A percentile compares a stretch with the other conserved stretches of the same genome.
Conservation (phyloP, 2,888 invertebrate genomes). For the Pristionchus japonicus region DNA sequence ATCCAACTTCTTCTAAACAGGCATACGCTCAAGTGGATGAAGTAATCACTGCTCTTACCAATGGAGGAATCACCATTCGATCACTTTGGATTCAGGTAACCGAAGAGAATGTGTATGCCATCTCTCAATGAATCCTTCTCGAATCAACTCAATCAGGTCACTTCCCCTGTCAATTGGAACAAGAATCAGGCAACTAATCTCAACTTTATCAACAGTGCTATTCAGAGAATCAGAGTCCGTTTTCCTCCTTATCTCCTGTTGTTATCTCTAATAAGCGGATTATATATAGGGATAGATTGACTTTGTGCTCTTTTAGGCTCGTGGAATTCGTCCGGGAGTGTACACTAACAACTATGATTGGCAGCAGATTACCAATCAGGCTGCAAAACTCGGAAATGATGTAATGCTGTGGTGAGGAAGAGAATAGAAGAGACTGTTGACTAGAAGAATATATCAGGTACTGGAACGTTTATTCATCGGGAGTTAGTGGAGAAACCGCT, state of each 20-base stretch:
- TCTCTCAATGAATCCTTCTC: no score
- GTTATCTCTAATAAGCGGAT: neutral
- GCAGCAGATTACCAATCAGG: conserved; percentile 50
- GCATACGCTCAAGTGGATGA: conserved; percentile 44
- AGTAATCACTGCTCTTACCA: conserved; percentile 25
- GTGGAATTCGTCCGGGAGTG: conserved; percentile 49
- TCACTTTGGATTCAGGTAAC: conserved; percentile 50
- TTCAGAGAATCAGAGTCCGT: conserved; percentile 37
- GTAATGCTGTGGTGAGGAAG: conserved; percentile 49
- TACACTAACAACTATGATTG: conserved; percentile 54
- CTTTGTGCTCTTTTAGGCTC: neutral
- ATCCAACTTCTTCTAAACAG: conserved; percentile 7
- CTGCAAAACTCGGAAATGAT: conserved; percentile 42
- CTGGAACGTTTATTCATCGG: conserved; percentile 46
- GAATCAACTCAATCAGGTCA: conserved; percentile 45
- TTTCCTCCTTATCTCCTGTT: neutral
- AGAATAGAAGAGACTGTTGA: neutral
- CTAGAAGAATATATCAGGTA: conserved; percentile 14
- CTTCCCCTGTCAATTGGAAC: conserved; percentile 50
- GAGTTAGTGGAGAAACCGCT: conserved; percentile 26
- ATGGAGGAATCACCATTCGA: conserved; percentile 46
- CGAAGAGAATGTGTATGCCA: neutral
- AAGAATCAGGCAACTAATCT: conserved; percentile 34
- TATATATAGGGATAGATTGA: neutral
- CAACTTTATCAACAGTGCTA: conserved; percentile 45